These are phyloP conservation scores for Ophioderma brevispina DNA, from an alignment of 35 echinoderm and acorn worm genomes.

Conservation along the genomic window DNA sequence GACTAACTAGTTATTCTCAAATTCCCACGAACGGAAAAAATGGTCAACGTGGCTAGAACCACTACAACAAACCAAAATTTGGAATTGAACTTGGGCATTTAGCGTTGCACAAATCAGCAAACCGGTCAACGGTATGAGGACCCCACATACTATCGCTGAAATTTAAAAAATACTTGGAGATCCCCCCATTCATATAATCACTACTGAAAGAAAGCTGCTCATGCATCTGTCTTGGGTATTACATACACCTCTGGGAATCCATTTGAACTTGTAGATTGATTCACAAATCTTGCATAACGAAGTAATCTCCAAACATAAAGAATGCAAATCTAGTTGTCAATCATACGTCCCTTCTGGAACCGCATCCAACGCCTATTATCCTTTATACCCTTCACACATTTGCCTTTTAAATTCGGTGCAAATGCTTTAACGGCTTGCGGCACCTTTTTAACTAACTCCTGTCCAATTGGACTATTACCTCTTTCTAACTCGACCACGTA, in stretches of 20 bases:
- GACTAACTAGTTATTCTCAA: background rate
- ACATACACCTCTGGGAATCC: background rate
- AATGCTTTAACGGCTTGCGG: background rate
- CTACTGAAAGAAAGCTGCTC: too few species aligned
- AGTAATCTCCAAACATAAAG: background rate
- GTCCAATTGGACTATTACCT: background rate
- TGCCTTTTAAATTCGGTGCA: background rate
- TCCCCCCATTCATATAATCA: background rate
- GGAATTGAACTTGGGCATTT: background rate
- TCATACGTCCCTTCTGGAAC: constrained; percentile 7
- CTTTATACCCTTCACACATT: background rate
- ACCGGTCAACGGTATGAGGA: background rate
- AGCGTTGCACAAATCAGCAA: background rate
- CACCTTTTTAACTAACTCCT: background rate
- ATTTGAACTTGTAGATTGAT: background rate
- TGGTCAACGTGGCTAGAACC: background rate
- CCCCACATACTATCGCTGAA: background rate
- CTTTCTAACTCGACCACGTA: background rate
- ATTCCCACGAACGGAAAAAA: background rate
- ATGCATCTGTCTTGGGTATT: background rate
- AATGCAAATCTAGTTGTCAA: background rate
- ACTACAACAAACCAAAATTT: background rate
- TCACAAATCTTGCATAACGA: too few species aligned
- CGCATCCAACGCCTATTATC: background rate
- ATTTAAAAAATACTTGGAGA: background rate